Evolutionary conservation across 2,888 invertebrate species (phyloP), one percentile per base, ranked within the genome.

Genomic region (Apotomis capreana): DNA sequence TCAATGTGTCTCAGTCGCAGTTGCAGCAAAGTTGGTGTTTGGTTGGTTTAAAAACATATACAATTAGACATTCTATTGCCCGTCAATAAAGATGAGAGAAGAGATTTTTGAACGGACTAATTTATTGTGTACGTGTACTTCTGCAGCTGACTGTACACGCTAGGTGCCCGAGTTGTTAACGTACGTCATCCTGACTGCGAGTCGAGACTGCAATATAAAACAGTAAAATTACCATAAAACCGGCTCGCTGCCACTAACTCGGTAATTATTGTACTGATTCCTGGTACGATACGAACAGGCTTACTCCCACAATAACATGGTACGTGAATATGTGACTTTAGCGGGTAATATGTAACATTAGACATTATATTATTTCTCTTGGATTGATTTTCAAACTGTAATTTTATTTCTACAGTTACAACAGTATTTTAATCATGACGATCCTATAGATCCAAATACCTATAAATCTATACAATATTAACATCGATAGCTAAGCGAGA

Each of bases 181-280:
- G 83, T 83, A 83, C 79, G 79, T 83, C 85, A 84, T 78, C 76
- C 76, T 67, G 60, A 78, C 74, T 26, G 75, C 78, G 76, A 82
- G 81, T 81, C 77, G 76, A 78, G 76, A 76, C 78, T 78, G 79
- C 76, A 80, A 78, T 76, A 79, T 76, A 80, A 81, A 82, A 71
- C 76, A 75, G 75, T 74, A 76, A 78, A 77, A 77, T 78, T 80
- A 79, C 77, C 79, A 78, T 83, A 79, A 78, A 78, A 78, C 77
- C 69, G 74, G 75, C 80, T 78, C 79, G 80, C 78, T 75, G 80
- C 80, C 78, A 76, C 82, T 81, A 80, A 82, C 84, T 81, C 79
- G 81, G 83, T 85, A 85, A 84, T 85, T 85, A 83, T 79, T 80
- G 78, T 78, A 76, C 79, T 77, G 75, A 79, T 78, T 83, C 78